phyloP scores from a whole-genome alignment of 2,113 vertebrate species.

The Arenaria interpres region DNA sequence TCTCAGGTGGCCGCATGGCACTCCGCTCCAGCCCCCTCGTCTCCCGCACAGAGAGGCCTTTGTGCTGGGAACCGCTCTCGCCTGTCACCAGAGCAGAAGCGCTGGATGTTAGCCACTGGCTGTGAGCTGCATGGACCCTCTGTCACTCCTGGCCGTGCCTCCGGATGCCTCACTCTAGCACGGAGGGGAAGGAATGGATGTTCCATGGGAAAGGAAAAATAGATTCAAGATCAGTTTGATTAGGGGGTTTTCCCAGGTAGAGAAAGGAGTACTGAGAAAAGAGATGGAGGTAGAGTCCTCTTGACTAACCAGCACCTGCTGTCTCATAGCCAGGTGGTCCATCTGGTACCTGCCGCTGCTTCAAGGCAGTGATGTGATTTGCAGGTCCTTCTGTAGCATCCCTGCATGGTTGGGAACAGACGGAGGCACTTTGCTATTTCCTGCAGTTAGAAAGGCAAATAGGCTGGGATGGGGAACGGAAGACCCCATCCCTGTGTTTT shows the following conservation, averaged over 20 bases:
- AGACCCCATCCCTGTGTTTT: not conserved
- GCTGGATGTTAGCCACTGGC: not conserved
- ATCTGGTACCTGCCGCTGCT: constrained; percentile 43
- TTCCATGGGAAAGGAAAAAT: not conserved
- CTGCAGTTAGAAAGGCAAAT: not conserved
- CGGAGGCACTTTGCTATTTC: not conserved
- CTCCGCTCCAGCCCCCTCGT: not conserved
- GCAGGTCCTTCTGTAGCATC: constrained; percentile 26
- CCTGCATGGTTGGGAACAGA: not conserved
- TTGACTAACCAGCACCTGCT: constrained; percentile 49
- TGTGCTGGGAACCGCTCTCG: not conserved
- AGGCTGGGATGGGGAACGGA: not conserved
- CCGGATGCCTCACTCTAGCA: not conserved
- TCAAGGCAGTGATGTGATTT: constrained; percentile 40
- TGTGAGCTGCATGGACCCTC: not conserved
- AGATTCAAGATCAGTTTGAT: not conserved
- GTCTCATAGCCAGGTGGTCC: constrained; percentile 45
- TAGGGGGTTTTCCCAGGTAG: not conserved
- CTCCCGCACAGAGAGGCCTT: not conserved
- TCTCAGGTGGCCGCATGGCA: not conserved
- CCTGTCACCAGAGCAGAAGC: not conserved
- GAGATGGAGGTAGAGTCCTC: not conserved
- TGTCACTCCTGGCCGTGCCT: not conserved
- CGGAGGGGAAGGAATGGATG: not conserved
- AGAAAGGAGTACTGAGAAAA: not conserved